Percentiles rank a stretch among this genome's conserved stretches.
These are phyloP conservation scores for Tetragnatha montana DNA, from an alignment of 2,888 invertebrate genomes.

Conservation along the genomic window DNA sequence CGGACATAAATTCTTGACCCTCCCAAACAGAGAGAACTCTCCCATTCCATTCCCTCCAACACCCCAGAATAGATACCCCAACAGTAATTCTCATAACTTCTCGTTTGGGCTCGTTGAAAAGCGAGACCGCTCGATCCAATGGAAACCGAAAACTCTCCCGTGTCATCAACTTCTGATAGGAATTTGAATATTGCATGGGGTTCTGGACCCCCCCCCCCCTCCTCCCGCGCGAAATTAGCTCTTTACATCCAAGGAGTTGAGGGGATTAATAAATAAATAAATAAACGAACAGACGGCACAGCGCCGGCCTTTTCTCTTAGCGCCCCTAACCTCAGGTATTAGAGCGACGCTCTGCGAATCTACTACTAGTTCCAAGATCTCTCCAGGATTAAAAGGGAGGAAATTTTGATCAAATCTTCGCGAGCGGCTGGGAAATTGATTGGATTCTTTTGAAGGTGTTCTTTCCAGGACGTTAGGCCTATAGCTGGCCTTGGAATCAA, in stretches of 20 bases:
- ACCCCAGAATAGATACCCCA: neutral
- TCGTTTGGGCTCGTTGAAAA: neutral
- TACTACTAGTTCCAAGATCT: neutral
- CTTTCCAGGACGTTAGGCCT: neutral
- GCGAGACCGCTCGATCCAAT: neutral
- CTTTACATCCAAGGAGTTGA: no score
- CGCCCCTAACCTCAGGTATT: neutral
- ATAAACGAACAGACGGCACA: constrained; percentile 8
- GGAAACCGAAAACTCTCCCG: neutral
- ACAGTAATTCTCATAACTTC: neutral
- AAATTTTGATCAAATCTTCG: neutral
- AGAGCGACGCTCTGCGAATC: neutral
- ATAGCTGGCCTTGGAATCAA: neutral
- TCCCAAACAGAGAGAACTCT: neutral
- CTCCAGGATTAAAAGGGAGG: neutral
- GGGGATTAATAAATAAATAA: constrained; percentile 5
- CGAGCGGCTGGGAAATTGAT: neutral
- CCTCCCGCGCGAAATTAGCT: neutral
- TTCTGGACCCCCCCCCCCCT: neutral
- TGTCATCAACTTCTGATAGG: constrained; percentile 31
- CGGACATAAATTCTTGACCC: neutral
- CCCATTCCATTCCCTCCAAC: neutral
- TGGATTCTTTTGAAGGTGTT: constrained; percentile 3
- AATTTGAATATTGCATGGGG: constrained; percentile 30
- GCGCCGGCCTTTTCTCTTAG: neutral